A percentile compares a stretch with the other conserved stretches of the same genome.
phyloP scores from a whole-genome alignment of 2,888 invertebrate species.

The Tipula lateralis region DNA sequence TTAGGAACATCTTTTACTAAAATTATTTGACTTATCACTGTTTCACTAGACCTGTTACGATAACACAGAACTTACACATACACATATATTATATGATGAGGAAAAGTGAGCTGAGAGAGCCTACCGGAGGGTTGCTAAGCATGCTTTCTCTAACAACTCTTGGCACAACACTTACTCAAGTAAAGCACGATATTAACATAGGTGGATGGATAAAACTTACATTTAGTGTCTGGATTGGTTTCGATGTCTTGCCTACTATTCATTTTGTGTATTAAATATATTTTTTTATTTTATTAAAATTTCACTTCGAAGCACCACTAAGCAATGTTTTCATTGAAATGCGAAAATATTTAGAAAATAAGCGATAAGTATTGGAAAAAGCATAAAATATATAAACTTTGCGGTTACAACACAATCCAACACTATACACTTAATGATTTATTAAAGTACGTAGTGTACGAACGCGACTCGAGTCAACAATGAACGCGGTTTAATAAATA shows the following conservation, averaged over 20 bases:
- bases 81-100: too few species aligned
- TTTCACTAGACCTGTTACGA: too few species aligned
- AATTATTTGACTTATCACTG: too few species aligned
- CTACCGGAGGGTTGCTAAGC: too few species aligned
- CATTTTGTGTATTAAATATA: not conserved
- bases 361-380: not conserved
- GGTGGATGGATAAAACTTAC: slow-evolving; percentile 2
- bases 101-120: too few species aligned
- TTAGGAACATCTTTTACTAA: too few species aligned
- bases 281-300: not conserved
- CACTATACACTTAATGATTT: not conserved
- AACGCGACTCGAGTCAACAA: not conserved
- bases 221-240: not conserved
- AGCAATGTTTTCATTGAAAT: not conserved
- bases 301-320: not conserved
- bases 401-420: not conserved
- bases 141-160: too few species aligned
- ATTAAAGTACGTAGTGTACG: not conserved
- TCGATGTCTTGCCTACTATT: not conserved
- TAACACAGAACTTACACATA: too few species aligned
- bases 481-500: not conserved
- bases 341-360: not conserved
- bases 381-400: not conserved
- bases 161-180: too few species aligned
- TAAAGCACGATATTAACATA: too few species aligned